A percentile compares a stretch with the other conserved stretches of the same genome.
Evolutionary conservation across 2,113 vertebrate genomes (phyloP).

Genomic region (Python bivittatus): DNA sequence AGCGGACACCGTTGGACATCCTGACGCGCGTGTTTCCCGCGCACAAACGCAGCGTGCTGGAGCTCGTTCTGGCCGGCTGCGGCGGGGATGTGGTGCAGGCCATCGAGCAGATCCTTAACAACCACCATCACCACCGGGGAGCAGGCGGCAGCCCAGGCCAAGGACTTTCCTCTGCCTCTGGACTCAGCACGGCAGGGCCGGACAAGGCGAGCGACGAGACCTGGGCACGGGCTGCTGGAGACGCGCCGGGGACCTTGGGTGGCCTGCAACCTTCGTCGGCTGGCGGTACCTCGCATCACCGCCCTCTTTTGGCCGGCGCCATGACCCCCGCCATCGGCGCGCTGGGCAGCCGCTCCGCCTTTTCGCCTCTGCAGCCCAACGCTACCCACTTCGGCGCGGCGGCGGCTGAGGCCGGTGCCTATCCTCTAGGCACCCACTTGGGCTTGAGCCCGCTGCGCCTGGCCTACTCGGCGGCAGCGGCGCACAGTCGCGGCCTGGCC

Average conservation of each 20-base stretch:
- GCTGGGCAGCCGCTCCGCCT: conserved; percentile 94
- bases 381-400: conserved; percentile 84
- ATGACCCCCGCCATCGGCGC: conserved; percentile 85
- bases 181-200: conserved; percentile 61
- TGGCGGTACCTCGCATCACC: conserved; percentile 76
- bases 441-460: conserved; percentile 95
- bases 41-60: conserved; percentile 94
- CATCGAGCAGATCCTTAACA: conserved; percentile 99
- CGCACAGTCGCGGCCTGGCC: conserved; percentile 95
- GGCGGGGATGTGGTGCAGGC: conserved; percentile 98
- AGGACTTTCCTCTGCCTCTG: conserved; percentile 47
- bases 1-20: conserved; percentile 98
- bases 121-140: conserved; percentile 63
- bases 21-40: conserved; percentile 95
- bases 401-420: conserved; percentile 85
- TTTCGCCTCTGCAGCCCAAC: conserved; percentile 95
- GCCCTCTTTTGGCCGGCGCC: conserved; percentile 89
- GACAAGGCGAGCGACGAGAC: conserved; percentile 84
- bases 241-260: conserved; percentile 70
- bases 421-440: conserved; percentile 89
- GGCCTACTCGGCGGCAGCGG: conserved; percentile 88
- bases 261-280: conserved; percentile 75
- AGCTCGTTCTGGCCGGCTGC: conserved; percentile 96
- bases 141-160: neutral
- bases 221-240: conserved; percentile 73